Evolutionary conservation across 1,140 invertebrate genomes (phyloP).

Genomic region (Diorhabda sublineata): DNA sequence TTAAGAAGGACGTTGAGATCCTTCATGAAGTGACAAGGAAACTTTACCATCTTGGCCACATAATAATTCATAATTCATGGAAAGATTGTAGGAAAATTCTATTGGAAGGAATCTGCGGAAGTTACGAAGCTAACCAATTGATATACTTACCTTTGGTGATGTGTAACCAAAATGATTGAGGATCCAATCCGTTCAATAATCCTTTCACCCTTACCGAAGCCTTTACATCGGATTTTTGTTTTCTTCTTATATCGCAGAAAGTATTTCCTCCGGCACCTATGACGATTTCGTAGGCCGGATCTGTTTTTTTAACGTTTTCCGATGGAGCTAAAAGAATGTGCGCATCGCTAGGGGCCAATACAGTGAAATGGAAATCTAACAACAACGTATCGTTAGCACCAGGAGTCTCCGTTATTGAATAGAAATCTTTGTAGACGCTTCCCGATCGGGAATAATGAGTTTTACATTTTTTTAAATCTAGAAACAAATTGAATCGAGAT

Average conservation of each 20-base stretch:
- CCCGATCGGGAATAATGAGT: constrained; percentile 49
- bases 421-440: constrained; percentile 51
- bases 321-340: constrained; percentile 55
- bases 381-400: constrained; percentile 35
- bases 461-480: constrained; percentile 47
- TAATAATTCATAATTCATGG: too few relatives aligned
- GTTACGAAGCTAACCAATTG: background rate
- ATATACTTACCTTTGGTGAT: constrained; percentile 50
- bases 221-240: constrained; percentile 50
- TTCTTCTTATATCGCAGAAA: constrained; percentile 56
- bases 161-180: constrained; percentile 56
- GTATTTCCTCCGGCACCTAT: constrained; percentile 58
- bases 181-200: constrained; percentile 52
- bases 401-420: constrained; percentile 38
- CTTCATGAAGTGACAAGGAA: too few relatives aligned
- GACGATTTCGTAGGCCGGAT: constrained; percentile 60
- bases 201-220: constrained; percentile 48
- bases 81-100: too few relatives aligned
- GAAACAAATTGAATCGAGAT: constrained; percentile 12
- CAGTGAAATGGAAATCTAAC: constrained; percentile 56
- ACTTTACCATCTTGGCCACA: too few relatives aligned
- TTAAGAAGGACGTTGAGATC: too few relatives aligned
- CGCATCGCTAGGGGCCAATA: constrained; percentile 55
- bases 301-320: constrained; percentile 39
- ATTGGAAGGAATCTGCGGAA: too few relatives aligned